Evolutionary conservation across 2,888 invertebrate species (phyloP).

Genomic region (Dendrolimus pini): DNA sequence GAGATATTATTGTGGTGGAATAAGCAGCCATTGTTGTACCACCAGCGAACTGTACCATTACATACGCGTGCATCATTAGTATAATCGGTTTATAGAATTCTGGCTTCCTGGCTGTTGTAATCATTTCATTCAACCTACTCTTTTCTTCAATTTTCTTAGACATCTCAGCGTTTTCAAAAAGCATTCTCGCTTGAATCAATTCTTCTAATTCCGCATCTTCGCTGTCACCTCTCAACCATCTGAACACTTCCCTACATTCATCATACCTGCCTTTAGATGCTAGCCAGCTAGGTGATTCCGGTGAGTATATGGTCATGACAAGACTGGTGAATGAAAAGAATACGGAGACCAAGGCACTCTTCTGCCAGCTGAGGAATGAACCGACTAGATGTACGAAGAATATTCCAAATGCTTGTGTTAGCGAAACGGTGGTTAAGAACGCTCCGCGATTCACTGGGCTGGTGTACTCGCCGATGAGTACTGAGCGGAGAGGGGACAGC

Average conservation of each 20-base stretch:
- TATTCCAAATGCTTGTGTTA: conserved; percentile 76
- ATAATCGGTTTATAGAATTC: conserved; percentile 75
- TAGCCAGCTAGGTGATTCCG: conserved; percentile 80
- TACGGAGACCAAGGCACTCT: conserved; percentile 63
- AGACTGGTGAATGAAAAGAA: conserved; percentile 60
- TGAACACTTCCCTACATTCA: conserved; percentile 70
- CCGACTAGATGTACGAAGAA: conserved; percentile 78
- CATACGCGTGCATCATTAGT: conserved; percentile 76
- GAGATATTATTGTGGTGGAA: conserved; percentile 76
- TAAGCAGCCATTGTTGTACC: conserved; percentile 81
- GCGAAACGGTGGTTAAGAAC: conserved; percentile 73
- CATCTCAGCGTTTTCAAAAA: conserved; percentile 28
- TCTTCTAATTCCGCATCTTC: conserved; percentile 49
- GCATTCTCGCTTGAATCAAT: conserved; percentile 38
- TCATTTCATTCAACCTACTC: conserved; percentile 14
- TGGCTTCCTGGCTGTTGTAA: conserved; percentile 36
- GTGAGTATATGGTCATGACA: conserved; percentile 45
- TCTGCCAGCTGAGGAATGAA: conserved; percentile 71
- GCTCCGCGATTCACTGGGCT: conserved; percentile 77
- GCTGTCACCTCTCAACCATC: conserved; percentile 72
- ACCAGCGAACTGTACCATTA: conserved; percentile 80
- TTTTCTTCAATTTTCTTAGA: conserved; percentile 17
- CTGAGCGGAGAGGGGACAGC: conserved; percentile 56
- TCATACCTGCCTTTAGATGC: conserved; percentile 62
- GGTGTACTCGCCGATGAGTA: conserved; percentile 71